These are phyloP conservation scores for Lacanobia oleracea DNA, from an alignment of 2,888 invertebrate species.

Conservation along the genomic window DNA sequence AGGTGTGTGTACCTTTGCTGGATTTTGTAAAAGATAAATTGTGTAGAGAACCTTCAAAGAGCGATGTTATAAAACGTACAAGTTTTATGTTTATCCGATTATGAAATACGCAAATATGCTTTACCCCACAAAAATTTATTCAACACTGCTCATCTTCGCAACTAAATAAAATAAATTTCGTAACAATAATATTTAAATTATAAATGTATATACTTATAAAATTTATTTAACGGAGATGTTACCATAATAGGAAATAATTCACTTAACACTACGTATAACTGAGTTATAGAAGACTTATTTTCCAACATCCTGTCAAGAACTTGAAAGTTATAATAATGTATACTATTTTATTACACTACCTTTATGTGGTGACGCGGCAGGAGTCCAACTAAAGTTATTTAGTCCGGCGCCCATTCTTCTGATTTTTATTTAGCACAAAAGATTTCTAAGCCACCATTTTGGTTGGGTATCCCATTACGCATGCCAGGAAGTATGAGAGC, in stretches of 20 bases:
- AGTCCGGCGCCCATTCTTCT: constrained; percentile 74
- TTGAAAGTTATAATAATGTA: constrained; percentile 35
- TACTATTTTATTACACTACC: constrained; percentile 48
- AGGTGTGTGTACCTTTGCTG: constrained; percentile 8
- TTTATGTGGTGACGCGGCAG: constrained; percentile 59
- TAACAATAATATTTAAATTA: neutral
- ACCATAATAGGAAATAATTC: neutral
- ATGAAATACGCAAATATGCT: neutral
- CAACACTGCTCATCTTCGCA: neutral
- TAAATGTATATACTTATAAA: no score
- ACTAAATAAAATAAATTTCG: neutral
- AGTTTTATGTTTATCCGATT: neutral
- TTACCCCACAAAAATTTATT: no score
- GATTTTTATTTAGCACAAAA: constrained; percentile 84
- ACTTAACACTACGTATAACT: neutral
- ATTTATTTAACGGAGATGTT: neutral
- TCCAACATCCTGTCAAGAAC: neutral
- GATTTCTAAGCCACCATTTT: constrained; percentile 79
- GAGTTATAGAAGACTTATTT: neutral
- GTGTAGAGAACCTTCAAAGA: neutral
- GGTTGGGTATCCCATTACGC: constrained; percentile 86
- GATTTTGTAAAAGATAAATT: constrained; percentile 17
- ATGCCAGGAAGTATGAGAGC: constrained; percentile 83
- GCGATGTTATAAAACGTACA: neutral
- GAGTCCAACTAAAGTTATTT: constrained; percentile 69